These are phyloP conservation scores for Pachyuromys duprasi DNA, from an alignment of 2,797 vertebrate species.

Conservation along the genomic window DNA sequence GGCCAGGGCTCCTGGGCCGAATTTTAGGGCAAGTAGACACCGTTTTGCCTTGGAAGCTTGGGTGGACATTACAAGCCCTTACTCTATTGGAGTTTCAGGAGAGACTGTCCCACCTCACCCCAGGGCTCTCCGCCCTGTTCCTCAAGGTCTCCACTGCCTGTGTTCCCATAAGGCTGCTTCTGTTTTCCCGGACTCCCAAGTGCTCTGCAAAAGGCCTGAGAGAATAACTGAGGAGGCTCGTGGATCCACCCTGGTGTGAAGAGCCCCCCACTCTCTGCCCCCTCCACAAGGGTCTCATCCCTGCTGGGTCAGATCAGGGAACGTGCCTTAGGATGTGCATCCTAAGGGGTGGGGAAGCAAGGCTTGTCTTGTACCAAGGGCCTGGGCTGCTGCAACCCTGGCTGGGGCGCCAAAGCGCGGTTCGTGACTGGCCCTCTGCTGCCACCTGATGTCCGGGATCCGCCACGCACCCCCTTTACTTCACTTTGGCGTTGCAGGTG, in stretches of 20 bases:
- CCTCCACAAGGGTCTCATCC: not conserved
- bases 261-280: not conserved
- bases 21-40: not conserved
- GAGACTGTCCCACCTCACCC: no score
- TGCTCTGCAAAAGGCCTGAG: not conserved
- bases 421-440: constrained; percentile 41
- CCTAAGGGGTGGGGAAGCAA: not conserved
- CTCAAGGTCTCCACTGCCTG: not conserved
- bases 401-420: accelerated
- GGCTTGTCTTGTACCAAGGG: not conserved
- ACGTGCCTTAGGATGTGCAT: not conserved
- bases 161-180: accelerated
- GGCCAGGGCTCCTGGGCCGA: no score
- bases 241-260: not conserved
- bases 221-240: not conserved
- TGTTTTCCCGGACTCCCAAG: not conserved
- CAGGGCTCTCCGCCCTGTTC: not conserved
- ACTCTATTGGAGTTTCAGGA: no score
- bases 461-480: not conserved
- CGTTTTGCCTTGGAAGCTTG: not conserved
- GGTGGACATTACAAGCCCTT: no score
- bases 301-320: not conserved
- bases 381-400: not conserved
- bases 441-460: not conserved
- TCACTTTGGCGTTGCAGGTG: not conserved